Percentiles rank a stretch among this genome's conserved stretches.
Evolutionary conservation across 2,888 invertebrate species (phyloP).

Genomic region (Ormyrus pomaceus): DNA sequence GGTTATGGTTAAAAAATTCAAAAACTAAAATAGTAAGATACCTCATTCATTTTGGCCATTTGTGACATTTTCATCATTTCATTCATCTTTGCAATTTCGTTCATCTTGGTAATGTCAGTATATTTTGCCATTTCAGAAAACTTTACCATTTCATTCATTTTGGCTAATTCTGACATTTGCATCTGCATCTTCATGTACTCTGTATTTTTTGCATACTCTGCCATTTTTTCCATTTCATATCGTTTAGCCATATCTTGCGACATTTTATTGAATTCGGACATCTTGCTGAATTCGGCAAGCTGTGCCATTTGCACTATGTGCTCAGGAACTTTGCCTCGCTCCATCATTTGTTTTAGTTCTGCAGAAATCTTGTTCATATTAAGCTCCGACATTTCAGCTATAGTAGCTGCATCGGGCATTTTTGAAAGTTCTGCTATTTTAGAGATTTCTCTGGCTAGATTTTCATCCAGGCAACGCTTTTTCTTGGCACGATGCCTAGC

Average conservation of each 20-base stretch:
- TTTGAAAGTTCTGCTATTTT: slow-evolving; percentile 74
- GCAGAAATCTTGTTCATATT: slow-evolving; percentile 75
- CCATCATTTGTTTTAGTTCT: slow-evolving; percentile 74
- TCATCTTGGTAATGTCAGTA: slow-evolving; percentile 71
- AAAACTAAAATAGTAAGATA: slow-evolving; percentile 46
- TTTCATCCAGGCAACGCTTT: slow-evolving; percentile 73
- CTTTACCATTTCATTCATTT: slow-evolving; percentile 73
- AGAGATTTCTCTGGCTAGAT: slow-evolving; percentile 72
- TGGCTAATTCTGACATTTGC: slow-evolving; percentile 69
- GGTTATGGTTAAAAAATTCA: no score
- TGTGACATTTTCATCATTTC: slow-evolving; percentile 74
- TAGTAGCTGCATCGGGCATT: slow-evolving; percentile 72
- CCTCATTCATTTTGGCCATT: slow-evolving; percentile 74
- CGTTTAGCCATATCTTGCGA: slow-evolving; percentile 73
- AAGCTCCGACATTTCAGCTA: slow-evolving; percentile 74
- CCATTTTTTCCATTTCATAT: slow-evolving; percentile 74
- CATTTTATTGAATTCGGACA: slow-evolving; percentile 73
- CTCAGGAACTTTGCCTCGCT: slow-evolving; percentile 73
- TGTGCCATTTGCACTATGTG: slow-evolving; percentile 75
- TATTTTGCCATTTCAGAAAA: slow-evolving; percentile 73
- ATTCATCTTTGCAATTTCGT: slow-evolving; percentile 72
- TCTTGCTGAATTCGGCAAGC: slow-evolving; percentile 73
- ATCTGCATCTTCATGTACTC: slow-evolving; percentile 74
- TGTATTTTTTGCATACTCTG: slow-evolving; percentile 72
- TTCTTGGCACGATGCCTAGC: slow-evolving; percentile 74